These are phyloP conservation scores for Dusona sp. DNA, from an alignment of 2,888 invertebrate species.

Conservation along the genomic window DNA sequence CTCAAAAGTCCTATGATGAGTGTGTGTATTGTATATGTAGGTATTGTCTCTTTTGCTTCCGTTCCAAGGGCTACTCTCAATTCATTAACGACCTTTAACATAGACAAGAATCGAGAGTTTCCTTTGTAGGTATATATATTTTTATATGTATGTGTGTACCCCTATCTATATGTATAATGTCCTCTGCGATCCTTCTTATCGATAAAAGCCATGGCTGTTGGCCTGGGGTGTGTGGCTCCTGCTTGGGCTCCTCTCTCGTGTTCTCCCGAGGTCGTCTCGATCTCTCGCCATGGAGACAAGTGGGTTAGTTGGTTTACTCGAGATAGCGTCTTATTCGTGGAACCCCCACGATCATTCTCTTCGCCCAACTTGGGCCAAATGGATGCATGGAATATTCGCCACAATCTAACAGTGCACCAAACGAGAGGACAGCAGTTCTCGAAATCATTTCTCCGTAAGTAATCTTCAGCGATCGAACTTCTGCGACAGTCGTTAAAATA, in stretches of 20 bases:
- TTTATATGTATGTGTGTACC: slow-evolving; percentile 18
- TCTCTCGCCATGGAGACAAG: slow-evolving; percentile 68
- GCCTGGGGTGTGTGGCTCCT: slow-evolving; percentile 52
- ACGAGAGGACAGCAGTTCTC: slow-evolving; percentile 39
- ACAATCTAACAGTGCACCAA: slow-evolving; percentile 31
- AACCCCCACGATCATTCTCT: slow-evolving; percentile 66
- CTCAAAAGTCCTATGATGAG: slow-evolving; percentile 16
- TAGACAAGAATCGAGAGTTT: slow-evolving; percentile 64
- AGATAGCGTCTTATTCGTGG: slow-evolving; percentile 68
- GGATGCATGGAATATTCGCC: slow-evolving; percentile 51
- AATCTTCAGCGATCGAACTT: slow-evolving; percentile 59
- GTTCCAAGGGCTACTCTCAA: slow-evolving; percentile 62
- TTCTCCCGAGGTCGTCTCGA: slow-evolving; percentile 63
- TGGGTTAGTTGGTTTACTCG: slow-evolving; percentile 68
- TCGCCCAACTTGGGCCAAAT: slow-evolving; percentile 33
- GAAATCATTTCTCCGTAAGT: slow-evolving; percentile 55
- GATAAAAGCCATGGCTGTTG: slow-evolving; percentile 63
- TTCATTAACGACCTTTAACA: slow-evolving; percentile 68
- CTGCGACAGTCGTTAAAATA: slow-evolving; percentile 47
- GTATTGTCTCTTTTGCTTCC: slow-evolving; percentile 54
- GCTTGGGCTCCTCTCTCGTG: slow-evolving; percentile 57
- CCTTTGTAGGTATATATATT: slow-evolving; percentile 23
- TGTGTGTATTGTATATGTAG: slow-evolving; percentile 46
- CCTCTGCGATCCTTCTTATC: slow-evolving; percentile 67
- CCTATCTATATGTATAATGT: slow-evolving; percentile 41